Evolutionary conservation across 2,888 invertebrate species (phyloP), one percentile per base, ranked within the genome.

Genomic region (Caenorhabditis imperialis): DNA sequence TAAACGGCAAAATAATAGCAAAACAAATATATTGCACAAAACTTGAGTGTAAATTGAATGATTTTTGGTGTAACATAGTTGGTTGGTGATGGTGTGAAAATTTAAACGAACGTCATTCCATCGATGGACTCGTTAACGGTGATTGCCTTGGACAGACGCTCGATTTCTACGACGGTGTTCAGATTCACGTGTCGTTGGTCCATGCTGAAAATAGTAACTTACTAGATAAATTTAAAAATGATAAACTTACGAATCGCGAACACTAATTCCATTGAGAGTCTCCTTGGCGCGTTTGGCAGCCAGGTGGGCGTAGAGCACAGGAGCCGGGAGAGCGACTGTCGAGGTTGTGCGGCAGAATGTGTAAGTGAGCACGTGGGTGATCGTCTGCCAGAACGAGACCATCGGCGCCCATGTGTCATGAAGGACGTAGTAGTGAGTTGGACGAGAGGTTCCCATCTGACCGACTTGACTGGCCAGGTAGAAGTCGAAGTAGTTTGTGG

Each of bases 391-490:
- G 63, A 93, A 92, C 88, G 94, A 92, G 78, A 93, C 92, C 0
- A 91, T 89, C 38, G 94, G 91, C 1, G 91, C 86, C 53, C 91
- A 91, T 82, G 94, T 94, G 88, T 96, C 94, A 90, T 92, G 93
- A 18, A 96, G 90, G 0, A 93, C 92, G 88, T 93, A 93, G 89
- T 95, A 95, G 81, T 94, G 94, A 0, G 94, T 94, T 5, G 88
- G 88, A 10, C 81, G 78, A 18, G 83, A 82, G 1, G 88, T 86
- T 10, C 88, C 86, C 22, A 80, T 75, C 38, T 82, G 45, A 8
- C 86, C 86, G 38, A 55, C 50, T 57, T 86, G 86, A 8, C 77
- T 60, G 63, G 79, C 70, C n/a, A 88, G 71, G 75, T 67, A 86
- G 79, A 83, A 88, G 57, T 86, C 84, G 55, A 78, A 82, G 35